Evolutionary conservation across 2,888 invertebrate genomes (phyloP), one percentile per base, ranked within the genome.

Genomic region (Synanthedon tipuliformis): DNA sequence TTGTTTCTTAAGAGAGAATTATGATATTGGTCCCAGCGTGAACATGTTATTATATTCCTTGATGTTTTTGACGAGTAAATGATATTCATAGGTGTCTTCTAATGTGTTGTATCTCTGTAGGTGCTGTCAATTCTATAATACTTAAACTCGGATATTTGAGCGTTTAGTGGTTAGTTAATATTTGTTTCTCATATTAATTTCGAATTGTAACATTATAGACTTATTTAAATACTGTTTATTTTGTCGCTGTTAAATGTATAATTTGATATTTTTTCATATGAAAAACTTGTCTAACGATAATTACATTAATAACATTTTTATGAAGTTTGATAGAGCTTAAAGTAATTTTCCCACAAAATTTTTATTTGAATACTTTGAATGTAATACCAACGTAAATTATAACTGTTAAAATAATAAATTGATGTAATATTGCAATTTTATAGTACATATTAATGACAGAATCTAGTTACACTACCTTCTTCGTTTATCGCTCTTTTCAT

Each of bases 31-130:
- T 13, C 45, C 16, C 61, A 59, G 59, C 59, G 48, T 57, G 61
- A 45, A 45, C n/a, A 45, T n/a, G 4, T 10, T 34, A 34, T 34
- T 34, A 45, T n/a, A 15, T 45, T 8, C 13, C 45, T 45, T 45
- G 15, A 45, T 34, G 34, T 34, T 13, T 45, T 45, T 13, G 45
- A 45, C 45, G 50, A 71, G 73, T 74, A 73, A 78, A 81, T 75
- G 61, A 71, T 66, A 65, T 65, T 66, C 60, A 54, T 61, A 81
- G 71, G 75, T 75, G 75, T 74, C 64, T 66, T 55, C 55, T 69
- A 79, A 81, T 60, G 79, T 76, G 79, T 73, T 62, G 65, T 63
- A 61, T 72, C 80, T 61, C 79, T 59, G 68, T 77, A 74, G 78
- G 78, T 68, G 75, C 78, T 71, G 69, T 64, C 67, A 65, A 59